Base-by-base conservation (phyloP, 2,888 invertebrate species). In the Macrophya annulata region DNA sequence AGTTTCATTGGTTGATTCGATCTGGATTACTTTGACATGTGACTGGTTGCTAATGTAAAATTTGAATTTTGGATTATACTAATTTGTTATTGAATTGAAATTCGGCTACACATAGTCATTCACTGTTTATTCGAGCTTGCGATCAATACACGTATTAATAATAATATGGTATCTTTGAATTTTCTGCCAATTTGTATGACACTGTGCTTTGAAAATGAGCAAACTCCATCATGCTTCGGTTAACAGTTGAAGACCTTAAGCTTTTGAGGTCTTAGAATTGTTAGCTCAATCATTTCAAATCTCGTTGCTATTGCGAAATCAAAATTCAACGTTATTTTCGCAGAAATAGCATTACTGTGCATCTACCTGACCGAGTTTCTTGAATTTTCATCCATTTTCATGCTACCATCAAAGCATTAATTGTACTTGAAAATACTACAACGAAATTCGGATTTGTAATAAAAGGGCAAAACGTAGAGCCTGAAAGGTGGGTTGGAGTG, bases 81-180 rank as follows among this genome's bases (percentile, higher is more conserved):
- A 77, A 55, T 77, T 77, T 77, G 37, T 55, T 77, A 51, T 10
- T 10, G 37, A 77, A 55, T 31, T 77, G n/a, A 51, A 77, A 77
- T 25, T 74, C 72, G 45, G 21, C 21, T 45, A 9, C 0, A 9
- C 0, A 43, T 45, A 10, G 9, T n/a, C 72, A 12, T 37, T 71
- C 72, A 12, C 6, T 9, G 15, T 4, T 45, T 45, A 45, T 21
- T 21, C 21, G 45, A 43, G 21, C n/a, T 74, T 45, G 12, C 4
- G 4, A 12, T 74, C 21, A 62, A 74, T 74, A 45, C 45, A 45
- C n/a, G 43, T 4, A 15, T n/a, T 21, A 4, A 74, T 21, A 43
- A 21, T 62, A n/a, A n/a, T 68, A 31, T 17, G 68, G 25, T 21
- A 68, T 68, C 5, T 31, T 37, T 6, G 45, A 74, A 72, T 17